Percentiles rank a stretch among this genome's conserved stretches.
Conservation (phyloP, 1,140 invertebrate species). For the Drosophila elegans region DNA sequence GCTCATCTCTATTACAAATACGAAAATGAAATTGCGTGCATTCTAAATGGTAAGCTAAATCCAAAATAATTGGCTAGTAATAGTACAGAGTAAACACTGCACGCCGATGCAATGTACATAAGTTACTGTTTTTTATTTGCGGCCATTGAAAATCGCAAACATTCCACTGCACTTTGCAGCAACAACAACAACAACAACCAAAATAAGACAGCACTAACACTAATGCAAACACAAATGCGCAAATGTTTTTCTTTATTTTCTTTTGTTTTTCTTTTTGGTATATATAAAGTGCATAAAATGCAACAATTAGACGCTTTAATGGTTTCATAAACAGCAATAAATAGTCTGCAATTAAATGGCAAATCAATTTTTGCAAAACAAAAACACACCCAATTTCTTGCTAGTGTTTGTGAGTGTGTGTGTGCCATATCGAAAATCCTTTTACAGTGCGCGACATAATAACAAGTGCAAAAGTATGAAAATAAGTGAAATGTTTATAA, state of each 20-base stretch:
- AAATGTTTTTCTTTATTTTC: conserved; percentile 37
- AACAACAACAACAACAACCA: conserved; percentile 32
- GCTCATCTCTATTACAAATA: conserved; percentile 48
- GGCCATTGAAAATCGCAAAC: neutral
- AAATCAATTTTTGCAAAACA: conserved; percentile 37
- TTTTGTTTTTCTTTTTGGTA: neutral
- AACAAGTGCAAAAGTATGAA: conserved; percentile 14
- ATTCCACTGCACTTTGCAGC: conserved; percentile 9
- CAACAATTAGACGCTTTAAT: conserved; percentile 5
- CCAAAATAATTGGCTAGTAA: neutral
- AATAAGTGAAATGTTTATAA: conserved; percentile 10
- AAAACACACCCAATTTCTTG: conserved; percentile 42
- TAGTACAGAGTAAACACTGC: neutral
- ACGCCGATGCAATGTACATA: neutral
- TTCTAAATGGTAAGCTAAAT: conserved; percentile 46
- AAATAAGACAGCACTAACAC: conserved; percentile 27
- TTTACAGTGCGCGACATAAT: conserved; percentile 31
- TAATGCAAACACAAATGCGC: conserved; percentile 12
- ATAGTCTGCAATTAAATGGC: conserved; percentile 5
- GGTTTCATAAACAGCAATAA: conserved; percentile 17
- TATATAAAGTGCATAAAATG: conserved; percentile 7
- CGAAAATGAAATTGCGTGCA: conserved; percentile 53
- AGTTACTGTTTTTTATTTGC: neutral
- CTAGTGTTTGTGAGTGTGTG: neutral
- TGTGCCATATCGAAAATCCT: conserved; percentile 21